Evolutionary conservation across 2,888 invertebrate genomes (phyloP).

Genomic region (Watsonalla cultraria): DNA sequence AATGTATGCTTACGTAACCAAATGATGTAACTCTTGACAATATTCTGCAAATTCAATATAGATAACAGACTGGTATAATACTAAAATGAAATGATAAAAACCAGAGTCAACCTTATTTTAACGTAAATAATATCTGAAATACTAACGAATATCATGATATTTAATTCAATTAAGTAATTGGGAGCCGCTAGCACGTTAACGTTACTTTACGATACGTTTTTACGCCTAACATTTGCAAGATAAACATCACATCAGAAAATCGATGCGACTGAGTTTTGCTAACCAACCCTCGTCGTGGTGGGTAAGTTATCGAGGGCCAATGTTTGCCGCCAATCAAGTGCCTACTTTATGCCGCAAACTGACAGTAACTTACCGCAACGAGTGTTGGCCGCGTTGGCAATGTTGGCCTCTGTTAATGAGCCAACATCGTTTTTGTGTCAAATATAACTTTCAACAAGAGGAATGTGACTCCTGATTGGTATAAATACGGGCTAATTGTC

Average conservation of each 20-base stretch:
- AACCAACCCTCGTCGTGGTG: slow-evolving; percentile 21
- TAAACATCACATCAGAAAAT: slow-evolving; percentile 36
- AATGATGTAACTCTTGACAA: too few relatives aligned
- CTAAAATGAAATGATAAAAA: neutral
- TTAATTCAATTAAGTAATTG: slow-evolving; percentile 41
- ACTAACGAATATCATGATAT: slow-evolving; percentile 10
- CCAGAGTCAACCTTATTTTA: neutral
- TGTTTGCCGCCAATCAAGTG: slow-evolving; percentile 57
- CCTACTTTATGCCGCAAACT: slow-evolving; percentile 58
- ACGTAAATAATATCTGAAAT: neutral
- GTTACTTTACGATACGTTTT: slow-evolving; percentile 1
- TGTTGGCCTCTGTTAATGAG: slow-evolving; percentile 48
- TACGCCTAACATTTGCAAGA: slow-evolving; percentile 13
- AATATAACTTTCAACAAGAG: slow-evolving; percentile 45
- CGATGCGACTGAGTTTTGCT: slow-evolving; percentile 28
- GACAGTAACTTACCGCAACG: slow-evolving; percentile 67
- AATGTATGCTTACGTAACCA: too few relatives aligned
- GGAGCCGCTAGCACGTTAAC: slow-evolving; percentile 20
- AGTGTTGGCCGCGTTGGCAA: slow-evolving; percentile 43
- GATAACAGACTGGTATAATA: too few relatives aligned
- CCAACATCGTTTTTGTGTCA: slow-evolving; percentile 64
- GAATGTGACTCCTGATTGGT: slow-evolving; percentile 10
- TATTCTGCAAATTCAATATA: too few relatives aligned
- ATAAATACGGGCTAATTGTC: slow-evolving; percentile 1
- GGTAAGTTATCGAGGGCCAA: slow-evolving; percentile 20